phyloP scores from a whole-genome alignment of 2,113 vertebrate species.

The Neogobius melanostomus region DNA sequence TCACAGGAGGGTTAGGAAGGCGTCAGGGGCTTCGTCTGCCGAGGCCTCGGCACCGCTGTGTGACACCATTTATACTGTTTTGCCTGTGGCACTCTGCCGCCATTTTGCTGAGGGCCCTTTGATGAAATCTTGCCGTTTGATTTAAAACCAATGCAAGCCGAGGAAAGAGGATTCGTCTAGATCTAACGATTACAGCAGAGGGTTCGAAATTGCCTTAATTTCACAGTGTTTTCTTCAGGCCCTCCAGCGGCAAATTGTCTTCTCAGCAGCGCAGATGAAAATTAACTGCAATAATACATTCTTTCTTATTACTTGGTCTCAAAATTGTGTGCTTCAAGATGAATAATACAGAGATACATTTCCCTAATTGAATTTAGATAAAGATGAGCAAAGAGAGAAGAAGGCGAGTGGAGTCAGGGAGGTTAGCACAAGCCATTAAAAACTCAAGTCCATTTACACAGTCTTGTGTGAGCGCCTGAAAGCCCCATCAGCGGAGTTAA shows the following conservation, averaged over 20 bases:
- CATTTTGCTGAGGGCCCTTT: constrained; percentile 58
- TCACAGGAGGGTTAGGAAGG: constrained; percentile 62
- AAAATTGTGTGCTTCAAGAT: neutral
- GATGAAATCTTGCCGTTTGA: constrained; percentile 21
- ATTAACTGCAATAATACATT: constrained; percentile 6
- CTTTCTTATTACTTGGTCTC: neutral
- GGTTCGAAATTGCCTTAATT: constrained; percentile 18
- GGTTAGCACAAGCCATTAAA: neutral
- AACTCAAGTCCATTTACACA: neutral
- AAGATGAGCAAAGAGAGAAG: neutral
- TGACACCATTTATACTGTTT: constrained; percentile 63
- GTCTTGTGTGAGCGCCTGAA: neutral
- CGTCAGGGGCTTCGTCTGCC: constrained; percentile 50
- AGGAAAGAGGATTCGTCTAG: constrained; percentile 17
- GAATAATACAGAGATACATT: neutral
- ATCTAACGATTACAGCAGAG: neutral
- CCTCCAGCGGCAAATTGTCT: constrained; percentile 14
- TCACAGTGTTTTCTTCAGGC: neutral
- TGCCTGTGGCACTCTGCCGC: constrained; percentile 34
- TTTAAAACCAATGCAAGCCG: constrained; percentile 7
- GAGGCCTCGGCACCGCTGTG: constrained; percentile 56
- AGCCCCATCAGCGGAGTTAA: neutral
- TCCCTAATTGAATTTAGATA: neutral
- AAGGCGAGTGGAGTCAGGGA: neutral
- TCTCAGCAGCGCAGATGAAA: constrained; percentile 4